These are phyloP conservation scores for Heterochromis multidens DNA, from an alignment of 2,113 vertebrate genomes.

Conservation along the genomic window DNA sequence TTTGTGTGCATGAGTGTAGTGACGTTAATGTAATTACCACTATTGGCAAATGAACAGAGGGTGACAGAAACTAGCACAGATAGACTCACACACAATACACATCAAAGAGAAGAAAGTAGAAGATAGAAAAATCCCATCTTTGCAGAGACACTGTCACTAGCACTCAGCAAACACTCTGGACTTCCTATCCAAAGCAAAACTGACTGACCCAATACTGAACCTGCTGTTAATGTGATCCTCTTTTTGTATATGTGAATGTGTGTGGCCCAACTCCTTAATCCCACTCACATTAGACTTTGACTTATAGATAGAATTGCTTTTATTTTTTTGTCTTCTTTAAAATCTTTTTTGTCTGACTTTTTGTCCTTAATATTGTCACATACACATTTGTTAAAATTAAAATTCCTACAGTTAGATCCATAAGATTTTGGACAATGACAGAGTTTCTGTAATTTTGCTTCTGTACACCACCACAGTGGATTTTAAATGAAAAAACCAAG, in stretches of 20 bases:
- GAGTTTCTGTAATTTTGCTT: background rate
- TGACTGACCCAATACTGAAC: slow-evolving; percentile 3
- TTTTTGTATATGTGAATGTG: background rate
- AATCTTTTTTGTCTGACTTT: too few relatives aligned
- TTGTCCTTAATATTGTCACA: too few relatives aligned
- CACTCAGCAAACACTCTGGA: background rate
- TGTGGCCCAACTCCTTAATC: background rate
- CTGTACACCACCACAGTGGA: background rate
- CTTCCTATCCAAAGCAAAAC: background rate
- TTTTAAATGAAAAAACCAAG: background rate
- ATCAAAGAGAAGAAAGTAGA: background rate
- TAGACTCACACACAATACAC: background rate
- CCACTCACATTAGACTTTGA: background rate
- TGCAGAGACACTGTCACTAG: background rate
- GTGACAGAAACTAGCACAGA: background rate
- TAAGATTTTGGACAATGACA: background rate
- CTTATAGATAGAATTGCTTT: background rate
- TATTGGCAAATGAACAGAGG: slow-evolving; percentile 27
- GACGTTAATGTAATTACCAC: slow-evolving; percentile 17
- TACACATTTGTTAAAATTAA: too few relatives aligned
- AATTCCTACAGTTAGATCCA: background rate
- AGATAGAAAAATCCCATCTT: background rate
- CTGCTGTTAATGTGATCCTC: background rate
- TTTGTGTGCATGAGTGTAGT: background rate
- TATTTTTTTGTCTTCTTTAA: background rate